These are phyloP conservation scores for Arctia plantaginis DNA, from an alignment of 2,888 invertebrate species.

Conservation along the genomic window DNA sequence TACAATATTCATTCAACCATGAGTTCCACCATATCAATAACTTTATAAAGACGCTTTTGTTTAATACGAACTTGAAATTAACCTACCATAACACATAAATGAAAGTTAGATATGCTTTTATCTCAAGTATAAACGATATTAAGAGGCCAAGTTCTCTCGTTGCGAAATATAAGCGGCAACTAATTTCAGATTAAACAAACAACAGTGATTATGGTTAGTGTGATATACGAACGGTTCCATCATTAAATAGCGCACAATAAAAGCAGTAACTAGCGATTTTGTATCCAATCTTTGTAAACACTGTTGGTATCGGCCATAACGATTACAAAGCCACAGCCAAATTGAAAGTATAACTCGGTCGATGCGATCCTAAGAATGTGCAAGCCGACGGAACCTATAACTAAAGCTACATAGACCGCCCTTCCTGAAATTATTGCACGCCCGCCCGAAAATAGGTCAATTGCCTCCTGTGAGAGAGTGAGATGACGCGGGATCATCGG, in stretches of 20 bases:
- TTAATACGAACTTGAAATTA: constrained; percentile 20
- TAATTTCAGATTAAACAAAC: constrained; percentile 67
- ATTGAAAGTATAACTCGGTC: constrained; percentile 66
- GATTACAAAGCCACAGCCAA: constrained; percentile 59
- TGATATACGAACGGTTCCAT: constrained; percentile 48
- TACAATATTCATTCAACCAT: constrained; percentile 33
- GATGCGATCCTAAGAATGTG: constrained; percentile 70
- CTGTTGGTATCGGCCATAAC: constrained; percentile 63
- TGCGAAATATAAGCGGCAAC: constrained; percentile 55
- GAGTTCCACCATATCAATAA: constrained; percentile 33
- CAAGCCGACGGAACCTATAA: constrained; percentile 72
- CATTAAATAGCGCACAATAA: constrained; percentile 57
- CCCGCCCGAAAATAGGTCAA: constrained; percentile 84
- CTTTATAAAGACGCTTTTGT: constrained; percentile 34
- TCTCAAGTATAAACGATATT: constrained; percentile 48
- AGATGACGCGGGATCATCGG: constrained; percentile 64
- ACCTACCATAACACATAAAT: constrained; percentile 27
- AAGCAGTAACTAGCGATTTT: constrained; percentile 56
- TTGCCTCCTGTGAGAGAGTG: constrained; percentile 76
- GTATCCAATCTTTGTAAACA: constrained; percentile 64
- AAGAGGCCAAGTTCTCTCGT: constrained; percentile 54
- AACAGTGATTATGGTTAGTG: constrained; percentile 59
- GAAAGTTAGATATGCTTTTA: constrained; percentile 40
- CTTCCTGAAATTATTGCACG: constrained; percentile 83
- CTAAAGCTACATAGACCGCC: constrained; percentile 68